These are phyloP conservation scores for Platalea minor DNA, from an alignment of 2,797 vertebrate species.

Conservation along the genomic window DNA sequence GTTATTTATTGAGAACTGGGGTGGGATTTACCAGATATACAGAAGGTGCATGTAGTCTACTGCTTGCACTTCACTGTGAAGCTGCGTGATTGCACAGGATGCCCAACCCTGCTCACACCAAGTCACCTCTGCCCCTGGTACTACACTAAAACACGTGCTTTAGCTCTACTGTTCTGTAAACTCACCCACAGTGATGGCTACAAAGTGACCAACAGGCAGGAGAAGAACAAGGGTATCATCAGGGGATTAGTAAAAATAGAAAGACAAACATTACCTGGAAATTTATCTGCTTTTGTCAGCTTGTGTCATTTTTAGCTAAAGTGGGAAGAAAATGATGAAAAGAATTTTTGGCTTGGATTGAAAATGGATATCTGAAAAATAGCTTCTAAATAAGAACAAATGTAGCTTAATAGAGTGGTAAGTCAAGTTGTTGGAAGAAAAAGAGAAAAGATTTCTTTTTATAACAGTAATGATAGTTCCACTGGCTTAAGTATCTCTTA, in stretches of 20 bases:
- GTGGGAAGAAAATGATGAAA: neutral
- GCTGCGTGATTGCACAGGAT: neutral
- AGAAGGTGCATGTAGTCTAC: neutral
- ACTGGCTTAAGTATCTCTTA: neutral
- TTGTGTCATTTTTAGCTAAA: neutral
- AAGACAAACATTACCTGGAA: neutral
- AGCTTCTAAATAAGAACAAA: constrained; percentile 26
- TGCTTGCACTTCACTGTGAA: neutral
- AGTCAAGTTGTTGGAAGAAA: neutral
- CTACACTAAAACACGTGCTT: neutral
- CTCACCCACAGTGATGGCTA: neutral
- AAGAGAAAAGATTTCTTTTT: constrained; percentile 9
- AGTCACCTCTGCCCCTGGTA: neutral
- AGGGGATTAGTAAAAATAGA: neutral
- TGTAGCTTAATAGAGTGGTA: neutral
- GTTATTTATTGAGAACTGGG: neutral
- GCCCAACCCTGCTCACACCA: neutral
- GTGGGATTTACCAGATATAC: neutral
- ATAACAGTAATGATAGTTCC: neutral
- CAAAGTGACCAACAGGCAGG: neutral
- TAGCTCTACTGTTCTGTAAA: neutral
- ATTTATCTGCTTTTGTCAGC: neutral
- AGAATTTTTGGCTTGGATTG: neutral
- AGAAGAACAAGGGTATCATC: neutral
- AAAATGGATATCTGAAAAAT: constrained; percentile 1